These are phyloP conservation scores for Hymenochirus boettgeri DNA, from an alignment of 2,113 vertebrate genomes.

Conservation along the genomic window DNA sequence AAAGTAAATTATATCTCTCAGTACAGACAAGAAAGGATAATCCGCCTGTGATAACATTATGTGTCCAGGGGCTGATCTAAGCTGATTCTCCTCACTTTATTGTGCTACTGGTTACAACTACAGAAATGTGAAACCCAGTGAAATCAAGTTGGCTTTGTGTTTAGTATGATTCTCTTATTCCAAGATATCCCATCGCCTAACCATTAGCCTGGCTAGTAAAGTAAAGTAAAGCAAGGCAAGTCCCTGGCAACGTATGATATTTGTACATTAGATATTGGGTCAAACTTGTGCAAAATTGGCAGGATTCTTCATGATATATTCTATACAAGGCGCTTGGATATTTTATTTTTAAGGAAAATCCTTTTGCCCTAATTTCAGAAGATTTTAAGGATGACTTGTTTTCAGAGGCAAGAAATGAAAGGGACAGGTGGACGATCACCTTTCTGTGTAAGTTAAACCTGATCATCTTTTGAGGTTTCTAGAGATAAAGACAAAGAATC, in stretches of 20 bases:
- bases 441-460: not conserved
- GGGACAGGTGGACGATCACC: not conserved
- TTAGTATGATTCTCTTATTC: not conserved
- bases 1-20: constrained; percentile 36
- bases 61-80: constrained; percentile 28
- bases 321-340: not conserved
- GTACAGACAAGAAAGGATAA: constrained; percentile 31
- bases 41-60: constrained; percentile 27
- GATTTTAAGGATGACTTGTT: not conserved
- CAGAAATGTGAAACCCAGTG: constrained; percentile 26
- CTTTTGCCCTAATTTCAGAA: not conserved
- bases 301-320: not conserved
- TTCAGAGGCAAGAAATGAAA: not conserved
- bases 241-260: not conserved
- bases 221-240: not conserved
- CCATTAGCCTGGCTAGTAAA: constrained; percentile 1
- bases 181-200: not conserved
- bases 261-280: too few species aligned
- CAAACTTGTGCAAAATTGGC: not conserved
- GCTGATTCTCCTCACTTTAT: constrained; percentile 23
- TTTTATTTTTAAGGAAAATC: not conserved
- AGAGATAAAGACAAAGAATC: not conserved
- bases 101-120: constrained; percentile 13
- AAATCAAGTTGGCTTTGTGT: constrained; percentile 6
- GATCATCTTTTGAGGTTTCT: not conserved